These are phyloP conservation scores for Enteromius treurensis DNA, from an alignment of 2,797 vertebrate species.

Conservation along the genomic window DNA sequence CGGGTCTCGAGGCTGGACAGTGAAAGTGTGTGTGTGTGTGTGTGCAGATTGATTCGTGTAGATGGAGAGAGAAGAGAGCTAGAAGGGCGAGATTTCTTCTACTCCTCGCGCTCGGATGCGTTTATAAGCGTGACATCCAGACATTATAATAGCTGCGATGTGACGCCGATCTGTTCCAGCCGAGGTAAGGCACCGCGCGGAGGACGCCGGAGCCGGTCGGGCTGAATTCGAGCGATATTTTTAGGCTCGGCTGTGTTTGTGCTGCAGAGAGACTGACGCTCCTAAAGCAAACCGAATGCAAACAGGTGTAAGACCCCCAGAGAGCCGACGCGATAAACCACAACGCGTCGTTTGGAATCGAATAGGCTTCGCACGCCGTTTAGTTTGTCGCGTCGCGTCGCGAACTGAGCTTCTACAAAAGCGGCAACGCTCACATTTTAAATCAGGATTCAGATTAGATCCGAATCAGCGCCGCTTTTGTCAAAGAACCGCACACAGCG, in stretches of 20 bases:
- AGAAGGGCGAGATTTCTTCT: constrained; percentile 49
- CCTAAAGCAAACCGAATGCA: constrained; percentile 25
- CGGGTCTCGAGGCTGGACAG: constrained; percentile 53
- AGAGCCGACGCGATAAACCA: constrained; percentile 17
- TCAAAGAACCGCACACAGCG: not conserved
- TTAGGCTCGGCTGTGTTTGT: constrained; percentile 37
- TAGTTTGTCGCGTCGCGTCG: constrained; percentile 1
- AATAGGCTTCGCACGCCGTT: not conserved
- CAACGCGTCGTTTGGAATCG: not conserved
- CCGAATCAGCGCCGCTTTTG: not conserved
- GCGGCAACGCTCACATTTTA: not conserved
- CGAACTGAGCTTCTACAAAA: not conserved
- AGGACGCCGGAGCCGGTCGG: too few relatives aligned
- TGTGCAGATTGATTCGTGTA: constrained; percentile 40
- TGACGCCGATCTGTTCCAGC: not conserved
- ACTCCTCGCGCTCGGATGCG: constrained; percentile 42
- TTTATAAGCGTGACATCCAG: constrained; percentile 28
- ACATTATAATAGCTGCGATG: constrained; percentile 24
- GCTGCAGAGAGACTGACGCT: constrained; percentile 33
- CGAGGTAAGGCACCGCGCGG: constrained; percentile 27
- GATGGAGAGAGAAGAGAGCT: constrained; percentile 48
- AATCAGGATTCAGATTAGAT: not conserved
- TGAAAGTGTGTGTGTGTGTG: constrained; percentile 61
- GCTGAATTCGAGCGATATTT: constrained; percentile 1
- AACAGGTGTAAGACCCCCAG: constrained; percentile 44